A percentile compares a stretch with the other conserved stretches of the same genome.
These are phyloP conservation scores for Caenorhabditis briggsae DNA, from an alignment of 1,140 invertebrate genomes.

Conservation along the genomic window DNA sequence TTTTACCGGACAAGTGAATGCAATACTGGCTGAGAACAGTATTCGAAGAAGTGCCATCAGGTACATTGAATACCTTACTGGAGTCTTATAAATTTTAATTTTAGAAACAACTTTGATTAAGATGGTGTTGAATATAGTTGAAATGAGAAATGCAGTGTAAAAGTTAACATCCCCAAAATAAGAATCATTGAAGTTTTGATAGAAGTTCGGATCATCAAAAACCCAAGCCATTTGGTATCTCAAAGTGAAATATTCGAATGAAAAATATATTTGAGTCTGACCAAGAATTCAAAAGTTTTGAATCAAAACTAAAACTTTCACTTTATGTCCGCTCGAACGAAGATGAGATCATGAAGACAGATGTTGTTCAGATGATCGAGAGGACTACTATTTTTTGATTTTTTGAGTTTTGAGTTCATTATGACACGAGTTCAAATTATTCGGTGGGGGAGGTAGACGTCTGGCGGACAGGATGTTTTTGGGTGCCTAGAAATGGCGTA, in stretches of 20 bases:
- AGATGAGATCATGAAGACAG: background rate
- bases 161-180: background rate
- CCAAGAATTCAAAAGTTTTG: background rate
- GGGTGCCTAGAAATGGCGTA: too few relatives aligned
- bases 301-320: background rate
- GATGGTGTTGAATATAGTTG: background rate
- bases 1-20: conserved; percentile 5
- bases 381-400: background rate
- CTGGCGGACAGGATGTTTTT: too few relatives aligned
- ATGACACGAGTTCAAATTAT: background rate
- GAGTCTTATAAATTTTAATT: background rate
- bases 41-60: conserved; percentile 1
- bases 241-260: background rate
- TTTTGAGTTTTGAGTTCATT: background rate
- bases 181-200: conserved; percentile 5
- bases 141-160: background rate
- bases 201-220: background rate
- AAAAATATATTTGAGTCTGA: background rate
- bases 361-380: background rate
- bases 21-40: background rate
- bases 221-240: background rate
- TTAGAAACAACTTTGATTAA: background rate
- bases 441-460: too few relatives aligned
- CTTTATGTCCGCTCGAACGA: background rate
- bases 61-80: background rate